Evolutionary conservation across 92 coral and sea anemone species (phyloP).

Genomic region (Zoanthus sansibaricus): DNA sequence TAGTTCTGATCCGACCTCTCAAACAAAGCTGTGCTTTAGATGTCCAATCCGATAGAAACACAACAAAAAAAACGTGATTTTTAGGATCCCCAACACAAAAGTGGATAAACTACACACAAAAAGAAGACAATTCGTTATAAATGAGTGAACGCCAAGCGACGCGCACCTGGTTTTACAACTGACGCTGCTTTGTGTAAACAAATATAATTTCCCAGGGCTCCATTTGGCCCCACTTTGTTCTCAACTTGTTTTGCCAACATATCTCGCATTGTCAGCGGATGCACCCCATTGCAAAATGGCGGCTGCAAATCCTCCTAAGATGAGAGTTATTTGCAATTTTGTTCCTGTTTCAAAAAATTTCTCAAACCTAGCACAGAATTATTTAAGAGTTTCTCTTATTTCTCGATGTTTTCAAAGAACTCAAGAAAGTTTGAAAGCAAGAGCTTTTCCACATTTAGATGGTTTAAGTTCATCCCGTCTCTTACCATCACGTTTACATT

Average conservation of each 20-base stretch:
- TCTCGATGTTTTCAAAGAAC: background rate
- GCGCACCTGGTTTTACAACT: conserved; percentile 46
- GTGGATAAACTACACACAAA: background rate
- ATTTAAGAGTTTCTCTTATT: background rate
- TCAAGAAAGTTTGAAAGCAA: background rate
- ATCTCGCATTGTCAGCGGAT: conserved; percentile 14
- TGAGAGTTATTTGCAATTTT: background rate
- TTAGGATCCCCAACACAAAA: background rate
- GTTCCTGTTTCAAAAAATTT: background rate
- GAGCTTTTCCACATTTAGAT: background rate
- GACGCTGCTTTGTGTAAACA: conserved; percentile 52
- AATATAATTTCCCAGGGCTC: conserved; percentile 31
- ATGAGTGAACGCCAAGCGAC: conserved; percentile 19
- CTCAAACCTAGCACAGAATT: background rate
- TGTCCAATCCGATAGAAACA: background rate
- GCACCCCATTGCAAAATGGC: conserved; percentile 28
- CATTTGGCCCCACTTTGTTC: background rate
- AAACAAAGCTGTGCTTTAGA: background rate
- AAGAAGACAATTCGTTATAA: background rate
- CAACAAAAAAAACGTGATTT: background rate
- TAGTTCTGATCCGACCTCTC: background rate
- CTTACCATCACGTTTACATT: background rate
- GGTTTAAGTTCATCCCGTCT: background rate
- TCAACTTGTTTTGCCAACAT: background rate
- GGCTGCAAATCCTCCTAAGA: conserved; percentile 18